Evolutionary conservation across 2,888 invertebrate species (phyloP).

Genomic region (Lasioglossum oenotherae): DNA sequence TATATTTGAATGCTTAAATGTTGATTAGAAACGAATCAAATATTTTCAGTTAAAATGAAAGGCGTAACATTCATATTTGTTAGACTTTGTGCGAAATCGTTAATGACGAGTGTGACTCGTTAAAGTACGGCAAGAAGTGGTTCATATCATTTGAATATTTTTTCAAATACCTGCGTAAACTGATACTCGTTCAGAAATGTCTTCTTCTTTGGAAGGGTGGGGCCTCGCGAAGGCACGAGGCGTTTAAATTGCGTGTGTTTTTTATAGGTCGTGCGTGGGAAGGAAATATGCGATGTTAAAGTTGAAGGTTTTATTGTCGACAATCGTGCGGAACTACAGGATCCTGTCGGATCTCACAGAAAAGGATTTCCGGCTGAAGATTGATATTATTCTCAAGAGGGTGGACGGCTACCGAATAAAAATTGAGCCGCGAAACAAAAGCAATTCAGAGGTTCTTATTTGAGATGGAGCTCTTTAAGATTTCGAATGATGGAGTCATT

Average conservation of each 20-base stretch:
- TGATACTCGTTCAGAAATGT: not conserved
- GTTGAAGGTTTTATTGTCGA: constrained; percentile 91
- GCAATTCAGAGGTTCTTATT: not conserved
- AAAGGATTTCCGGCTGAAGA: constrained; percentile 89
- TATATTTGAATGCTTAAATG: too few species aligned
- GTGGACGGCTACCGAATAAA: constrained; percentile 91
- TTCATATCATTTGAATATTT: not conserved
- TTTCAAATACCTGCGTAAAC: not conserved
- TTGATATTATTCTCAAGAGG: constrained; percentile 91
- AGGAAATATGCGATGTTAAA: constrained; percentile 93
- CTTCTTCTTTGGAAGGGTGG: not conserved
- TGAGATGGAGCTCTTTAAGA: constrained; percentile 16
- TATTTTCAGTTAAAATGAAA: too few species aligned
- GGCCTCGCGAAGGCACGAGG: not conserved
- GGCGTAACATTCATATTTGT: too few species aligned
- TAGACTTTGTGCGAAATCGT: too few species aligned
- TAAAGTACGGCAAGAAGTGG: too few species aligned
- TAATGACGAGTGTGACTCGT: too few species aligned
- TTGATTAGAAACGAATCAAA: too few species aligned
- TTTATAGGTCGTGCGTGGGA: constrained; percentile 87
- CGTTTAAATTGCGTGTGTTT: constrained; percentile 12
- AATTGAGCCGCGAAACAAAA: constrained; percentile 88
- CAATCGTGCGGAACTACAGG: constrained; percentile 90
- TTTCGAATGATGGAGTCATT: not conserved
- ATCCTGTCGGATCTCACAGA: constrained; percentile 89